Percentiles rank a stretch among this genome's conserved stretches.
phyloP scores from a whole-genome alignment of 2,797 vertebrate genomes.

The Semotilus atromaculatus region DNA sequence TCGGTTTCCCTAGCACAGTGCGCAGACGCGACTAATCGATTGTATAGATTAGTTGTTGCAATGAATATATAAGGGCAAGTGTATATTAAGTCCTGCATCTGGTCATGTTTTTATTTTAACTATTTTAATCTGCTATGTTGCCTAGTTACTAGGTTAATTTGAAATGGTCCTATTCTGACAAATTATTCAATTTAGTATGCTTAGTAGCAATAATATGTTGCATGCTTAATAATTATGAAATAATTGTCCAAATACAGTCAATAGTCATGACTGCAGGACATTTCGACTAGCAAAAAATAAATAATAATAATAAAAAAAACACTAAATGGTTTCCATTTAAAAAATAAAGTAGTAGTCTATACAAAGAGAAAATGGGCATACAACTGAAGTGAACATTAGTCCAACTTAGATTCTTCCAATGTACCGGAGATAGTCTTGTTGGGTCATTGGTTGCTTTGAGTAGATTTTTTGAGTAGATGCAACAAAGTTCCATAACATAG shows the following conservation, averaged over 20 bases:
- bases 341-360: not conserved
- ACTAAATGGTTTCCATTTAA: not conserved
- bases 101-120: not conserved
- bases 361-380: not conserved
- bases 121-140: not conserved
- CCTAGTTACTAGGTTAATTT: not conserved
- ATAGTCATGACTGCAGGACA: not conserved
- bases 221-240: not conserved
- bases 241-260: not conserved
- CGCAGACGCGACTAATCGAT: too few species aligned
- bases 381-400: not conserved
- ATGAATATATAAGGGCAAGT: not conserved
- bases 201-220: too few species aligned
- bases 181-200: not conserved
- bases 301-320: not conserved
- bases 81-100: not conserved
- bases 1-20: too few species aligned
- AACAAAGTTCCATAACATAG: not conserved
- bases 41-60: too few species aligned
- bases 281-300: not conserved
- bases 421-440: not conserved
- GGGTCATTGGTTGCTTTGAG: not conserved
- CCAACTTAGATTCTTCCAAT: not conserved
- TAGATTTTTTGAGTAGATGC: not conserved
- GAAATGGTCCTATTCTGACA: not conserved